Conservation (phyloP, 1,140 invertebrate species). For the Zaprionus davidi region DNA sequence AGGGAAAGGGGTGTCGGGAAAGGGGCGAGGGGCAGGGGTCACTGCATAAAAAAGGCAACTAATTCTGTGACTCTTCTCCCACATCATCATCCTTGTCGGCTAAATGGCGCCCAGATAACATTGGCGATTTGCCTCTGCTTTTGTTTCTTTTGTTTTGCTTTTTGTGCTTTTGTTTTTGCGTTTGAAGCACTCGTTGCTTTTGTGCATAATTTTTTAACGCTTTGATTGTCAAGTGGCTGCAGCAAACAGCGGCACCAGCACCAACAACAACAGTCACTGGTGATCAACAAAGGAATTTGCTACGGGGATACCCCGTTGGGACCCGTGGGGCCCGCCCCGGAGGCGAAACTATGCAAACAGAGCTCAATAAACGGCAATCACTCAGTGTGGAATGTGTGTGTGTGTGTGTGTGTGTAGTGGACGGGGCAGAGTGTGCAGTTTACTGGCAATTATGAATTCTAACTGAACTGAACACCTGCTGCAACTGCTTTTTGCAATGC, state of each 20-base stretch:
- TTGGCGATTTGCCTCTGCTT: constrained; percentile 20
- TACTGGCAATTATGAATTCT: constrained; percentile 24
- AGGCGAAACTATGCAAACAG: constrained; percentile 35
- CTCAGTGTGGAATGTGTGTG: not conserved
- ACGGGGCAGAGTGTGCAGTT: constrained; percentile 2
- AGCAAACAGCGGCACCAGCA: constrained; percentile 50
- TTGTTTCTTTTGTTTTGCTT: constrained; percentile 34
- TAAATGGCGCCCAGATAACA: constrained; percentile 29
- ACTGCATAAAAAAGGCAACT: constrained; percentile 3
- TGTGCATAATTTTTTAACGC: constrained; percentile 77
- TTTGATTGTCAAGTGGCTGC: constrained; percentile 73
- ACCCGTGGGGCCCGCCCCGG: not conserved
- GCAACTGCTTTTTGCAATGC: constrained; percentile 6
- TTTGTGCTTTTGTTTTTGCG: constrained; percentile 61
- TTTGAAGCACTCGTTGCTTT: constrained; percentile 71
- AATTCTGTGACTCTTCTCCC: constrained; percentile 13
- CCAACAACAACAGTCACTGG: constrained; percentile 17
- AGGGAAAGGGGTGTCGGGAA: not conserved
- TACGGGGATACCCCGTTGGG: not conserved
- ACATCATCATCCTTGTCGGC: not conserved
- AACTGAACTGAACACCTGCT: constrained; percentile 40
- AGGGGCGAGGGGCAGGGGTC: not conserved
- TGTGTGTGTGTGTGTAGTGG: not conserved
- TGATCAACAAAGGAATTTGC: not conserved
- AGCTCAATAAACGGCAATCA: constrained; percentile 14